These are phyloP conservation scores for Orius insidiosus DNA, from an alignment of 1,140 invertebrate species.

Conservation along the genomic window DNA sequence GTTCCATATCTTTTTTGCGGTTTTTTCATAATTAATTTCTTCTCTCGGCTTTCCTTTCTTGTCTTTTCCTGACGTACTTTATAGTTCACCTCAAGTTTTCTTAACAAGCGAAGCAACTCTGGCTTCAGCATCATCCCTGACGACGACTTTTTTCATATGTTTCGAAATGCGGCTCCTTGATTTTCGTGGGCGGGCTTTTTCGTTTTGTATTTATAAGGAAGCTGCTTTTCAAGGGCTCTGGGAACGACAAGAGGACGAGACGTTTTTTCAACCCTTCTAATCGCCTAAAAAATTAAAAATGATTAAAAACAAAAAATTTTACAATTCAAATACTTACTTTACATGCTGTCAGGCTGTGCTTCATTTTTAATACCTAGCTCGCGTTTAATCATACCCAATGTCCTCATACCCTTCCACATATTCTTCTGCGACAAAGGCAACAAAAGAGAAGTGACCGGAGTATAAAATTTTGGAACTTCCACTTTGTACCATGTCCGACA, in stretches of 20 bases:
- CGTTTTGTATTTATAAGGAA: constrained; percentile 86
- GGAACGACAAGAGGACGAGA: constrained; percentile 75
- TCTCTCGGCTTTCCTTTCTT: constrained; percentile 39
- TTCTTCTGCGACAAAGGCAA: constrained; percentile 56
- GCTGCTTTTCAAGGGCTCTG: constrained; percentile 62
- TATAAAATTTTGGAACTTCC: constrained; percentile 83
- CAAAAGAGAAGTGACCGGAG: constrained; percentile 70
- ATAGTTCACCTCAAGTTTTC: constrained; percentile 57
- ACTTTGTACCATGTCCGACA: constrained; percentile 91
- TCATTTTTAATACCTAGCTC: constrained; percentile 55
- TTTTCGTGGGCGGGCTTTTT: constrained; percentile 39
- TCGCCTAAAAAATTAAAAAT: constrained; percentile 32
- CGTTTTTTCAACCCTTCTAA: constrained; percentile 50
- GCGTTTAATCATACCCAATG: constrained; percentile 74
- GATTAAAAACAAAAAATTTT: too few relatives aligned
- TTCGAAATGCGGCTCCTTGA: constrained; percentile 21
- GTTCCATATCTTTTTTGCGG: constrained; percentile 43
- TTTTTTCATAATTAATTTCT: constrained; percentile 45
- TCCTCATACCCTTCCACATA: constrained; percentile 83
- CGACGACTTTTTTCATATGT: constrained; percentile 59
- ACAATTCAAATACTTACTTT: constrained; percentile 31
- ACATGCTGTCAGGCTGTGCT: constrained; percentile 66
- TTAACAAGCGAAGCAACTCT: constrained; percentile 65
- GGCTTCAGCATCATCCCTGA: constrained; percentile 75
- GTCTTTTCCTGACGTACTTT: constrained; percentile 36